Conservation (phyloP, 2,888 invertebrate species). For the Agonopterix alstromeriana region DNA sequence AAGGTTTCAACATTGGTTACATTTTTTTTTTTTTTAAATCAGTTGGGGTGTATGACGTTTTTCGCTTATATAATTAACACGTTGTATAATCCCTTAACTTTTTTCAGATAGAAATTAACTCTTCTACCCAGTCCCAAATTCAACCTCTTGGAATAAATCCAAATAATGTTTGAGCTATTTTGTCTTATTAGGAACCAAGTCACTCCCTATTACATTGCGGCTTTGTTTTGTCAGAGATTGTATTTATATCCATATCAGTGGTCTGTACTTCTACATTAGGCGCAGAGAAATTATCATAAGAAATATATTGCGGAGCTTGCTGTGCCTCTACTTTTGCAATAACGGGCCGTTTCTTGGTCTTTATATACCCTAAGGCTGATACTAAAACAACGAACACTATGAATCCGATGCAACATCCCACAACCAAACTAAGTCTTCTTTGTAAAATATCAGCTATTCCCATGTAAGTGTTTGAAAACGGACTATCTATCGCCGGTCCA, state of each 20-base stretch:
- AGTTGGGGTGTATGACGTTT: no score
- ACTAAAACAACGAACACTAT: conserved; percentile 90
- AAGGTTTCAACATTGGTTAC: no score
- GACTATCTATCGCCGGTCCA: conserved; percentile 76
- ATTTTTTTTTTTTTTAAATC: no score
- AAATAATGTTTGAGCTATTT: no score
- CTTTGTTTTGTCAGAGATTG: conserved; percentile 62
- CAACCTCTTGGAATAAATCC: no score
- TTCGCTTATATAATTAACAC: no score
- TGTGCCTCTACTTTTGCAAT: conserved; percentile 83
- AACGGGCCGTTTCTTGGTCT: conserved; percentile 86
- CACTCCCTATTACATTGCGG: conserved; percentile 41
- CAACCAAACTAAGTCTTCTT: conserved; percentile 87
- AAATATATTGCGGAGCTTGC: conserved; percentile 87
- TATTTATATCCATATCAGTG: conserved; percentile 65
- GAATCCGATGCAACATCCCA: conserved; percentile 91
- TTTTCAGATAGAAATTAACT: no score
- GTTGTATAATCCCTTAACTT: no score
- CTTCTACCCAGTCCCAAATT: no score
- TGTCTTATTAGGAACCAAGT: conserved; percentile 12
- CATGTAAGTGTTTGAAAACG: conserved; percentile 80
- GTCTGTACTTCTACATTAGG: conserved; percentile 57
- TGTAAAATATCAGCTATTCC: conserved; percentile 86
- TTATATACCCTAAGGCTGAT: conserved; percentile 89
- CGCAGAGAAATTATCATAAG: conserved; percentile 77